A percentile compares a stretch with the other conserved stretches of the same genome.
Evolutionary conservation across 2,113 vertebrate species (phyloP).

Genomic region (Pogonocichla stellata): DNA sequence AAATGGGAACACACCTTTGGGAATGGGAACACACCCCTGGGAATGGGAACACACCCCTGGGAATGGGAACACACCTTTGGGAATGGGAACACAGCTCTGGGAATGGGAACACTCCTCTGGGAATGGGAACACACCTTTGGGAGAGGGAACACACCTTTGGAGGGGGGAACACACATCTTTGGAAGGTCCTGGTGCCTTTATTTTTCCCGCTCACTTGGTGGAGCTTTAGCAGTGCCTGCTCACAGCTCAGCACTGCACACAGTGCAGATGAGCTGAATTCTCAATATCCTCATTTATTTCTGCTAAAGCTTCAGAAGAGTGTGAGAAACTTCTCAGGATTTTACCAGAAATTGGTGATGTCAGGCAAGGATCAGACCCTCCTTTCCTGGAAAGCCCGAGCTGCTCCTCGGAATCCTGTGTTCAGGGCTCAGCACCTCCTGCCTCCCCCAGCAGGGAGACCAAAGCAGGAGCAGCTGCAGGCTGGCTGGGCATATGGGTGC

Average conservation of each 20-base stretch:
- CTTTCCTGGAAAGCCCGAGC: not conserved
- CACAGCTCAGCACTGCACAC: not conserved
- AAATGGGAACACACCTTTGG: too few species aligned
- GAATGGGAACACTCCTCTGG: too few species aligned
- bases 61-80: too few species aligned
- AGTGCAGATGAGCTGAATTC: not conserved
- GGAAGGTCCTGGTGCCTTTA: not conserved
- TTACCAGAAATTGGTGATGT: not conserved
- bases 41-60: too few species aligned
- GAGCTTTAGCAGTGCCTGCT: not conserved
- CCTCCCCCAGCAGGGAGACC: rapidly evolving
- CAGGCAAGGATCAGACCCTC: not conserved
- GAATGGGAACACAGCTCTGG: too few species aligned
- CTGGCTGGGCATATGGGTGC: rapidly evolving
- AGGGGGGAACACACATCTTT: not conserved
- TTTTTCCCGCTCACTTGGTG: not conserved
- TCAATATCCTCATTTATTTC: not conserved
- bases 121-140: too few species aligned
- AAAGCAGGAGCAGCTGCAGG: not conserved
- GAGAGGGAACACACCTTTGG: too few species aligned
- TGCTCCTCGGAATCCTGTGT: not conserved
- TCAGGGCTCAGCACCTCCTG: not conserved
- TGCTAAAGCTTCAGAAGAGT: not conserved
- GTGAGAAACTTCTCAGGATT: not conserved
- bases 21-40: not conserved